phyloP scores from a whole-genome alignment of 1,140 invertebrate species.

The Formica selysi region DNA sequence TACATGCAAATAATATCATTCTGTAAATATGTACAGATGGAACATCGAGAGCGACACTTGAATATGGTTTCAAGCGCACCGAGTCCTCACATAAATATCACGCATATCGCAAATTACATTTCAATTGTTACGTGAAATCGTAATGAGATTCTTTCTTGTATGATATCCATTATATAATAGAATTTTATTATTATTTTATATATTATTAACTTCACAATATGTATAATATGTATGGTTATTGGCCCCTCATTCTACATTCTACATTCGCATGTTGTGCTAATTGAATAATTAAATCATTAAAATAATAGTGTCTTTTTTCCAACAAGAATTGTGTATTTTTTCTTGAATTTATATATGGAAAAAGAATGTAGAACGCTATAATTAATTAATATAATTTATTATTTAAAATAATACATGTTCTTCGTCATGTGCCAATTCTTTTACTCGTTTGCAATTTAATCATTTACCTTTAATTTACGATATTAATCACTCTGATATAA shows the following conservation, averaged over 20 bases:
- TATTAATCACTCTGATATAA: not conserved
- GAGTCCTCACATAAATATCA: slow-evolving; percentile 62
- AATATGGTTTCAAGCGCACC: slow-evolving; percentile 53
- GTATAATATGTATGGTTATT: slow-evolving; percentile 28
- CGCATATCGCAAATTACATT: slow-evolving; percentile 17
- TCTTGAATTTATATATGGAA: not conserved
- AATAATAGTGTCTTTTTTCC: not conserved
- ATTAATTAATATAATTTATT: slow-evolving; percentile 6
- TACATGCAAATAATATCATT: slow-evolving; percentile 57
- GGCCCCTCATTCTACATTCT: slow-evolving; percentile 2
- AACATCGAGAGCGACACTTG: slow-evolving; percentile 65
- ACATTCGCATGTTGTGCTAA: slow-evolving; percentile 12
- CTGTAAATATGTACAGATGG: slow-evolving; percentile 45
- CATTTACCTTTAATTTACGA: not conserved
- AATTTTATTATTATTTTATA: slow-evolving; percentile 39
- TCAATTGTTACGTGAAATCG: slow-evolving; percentile 27
- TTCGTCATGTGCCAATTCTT: not conserved
- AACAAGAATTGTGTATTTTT: not conserved
- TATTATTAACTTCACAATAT: slow-evolving; percentile 25
- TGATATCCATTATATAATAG: not conserved
- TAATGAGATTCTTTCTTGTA: slow-evolving; percentile 35
- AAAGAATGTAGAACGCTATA: not conserved
- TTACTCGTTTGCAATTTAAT: slow-evolving; percentile 16
- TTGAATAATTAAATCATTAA: slow-evolving; percentile 33
- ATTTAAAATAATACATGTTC: not conserved